Evolutionary conservation across 2,797 vertebrate species (phyloP).

Genomic region (Decapterus maruadsi): DNA sequence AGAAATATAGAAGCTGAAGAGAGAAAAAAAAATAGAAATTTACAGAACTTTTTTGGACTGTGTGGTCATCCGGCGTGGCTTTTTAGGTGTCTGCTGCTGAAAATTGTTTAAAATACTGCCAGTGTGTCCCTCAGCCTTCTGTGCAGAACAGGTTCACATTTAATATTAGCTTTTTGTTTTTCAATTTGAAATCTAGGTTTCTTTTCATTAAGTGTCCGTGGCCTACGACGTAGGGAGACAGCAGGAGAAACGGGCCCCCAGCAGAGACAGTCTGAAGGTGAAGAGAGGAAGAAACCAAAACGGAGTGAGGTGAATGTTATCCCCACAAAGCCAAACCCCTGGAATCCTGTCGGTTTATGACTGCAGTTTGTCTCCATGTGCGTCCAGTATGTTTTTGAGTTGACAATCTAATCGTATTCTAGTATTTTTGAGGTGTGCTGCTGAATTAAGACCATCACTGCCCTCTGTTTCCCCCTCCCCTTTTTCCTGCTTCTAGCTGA

Average conservation of each 20-base stretch:
- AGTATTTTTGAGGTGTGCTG: slow-evolving; percentile 33
- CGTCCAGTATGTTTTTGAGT: slow-evolving; percentile 57
- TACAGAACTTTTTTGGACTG: slow-evolving; percentile 41
- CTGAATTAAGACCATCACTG: slow-evolving; percentile 33
- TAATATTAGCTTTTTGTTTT: slow-evolving; percentile 28
- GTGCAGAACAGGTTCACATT: slow-evolving; percentile 45
- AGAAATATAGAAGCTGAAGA: slow-evolving; percentile 65
- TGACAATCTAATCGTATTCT: slow-evolving; percentile 70
- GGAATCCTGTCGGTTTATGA: slow-evolving; percentile 38
- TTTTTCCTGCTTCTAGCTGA: slow-evolving; percentile 20
- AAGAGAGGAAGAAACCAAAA: background rate
- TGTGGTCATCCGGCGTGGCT: slow-evolving; percentile 52
- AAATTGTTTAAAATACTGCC: slow-evolving; percentile 37
- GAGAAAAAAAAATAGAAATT: slow-evolving; percentile 52
- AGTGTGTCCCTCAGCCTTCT: slow-evolving; percentile 29
- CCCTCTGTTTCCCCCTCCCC: background rate
- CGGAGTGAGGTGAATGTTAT: slow-evolving; percentile 44
- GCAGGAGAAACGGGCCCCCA: slow-evolving; percentile 5
- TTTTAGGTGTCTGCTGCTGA: slow-evolving; percentile 49
- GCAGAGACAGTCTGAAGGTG: background rate
- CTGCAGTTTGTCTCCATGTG: slow-evolving; percentile 60
- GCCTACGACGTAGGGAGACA: background rate
- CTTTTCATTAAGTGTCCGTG: background rate
- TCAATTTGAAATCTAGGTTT: slow-evolving; percentile 35
- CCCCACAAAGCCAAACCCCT: slow-evolving; percentile 49